Evolutionary conservation across 1,140 invertebrate species (phyloP).

Genomic region (Elymnias hypermnestra): DNA sequence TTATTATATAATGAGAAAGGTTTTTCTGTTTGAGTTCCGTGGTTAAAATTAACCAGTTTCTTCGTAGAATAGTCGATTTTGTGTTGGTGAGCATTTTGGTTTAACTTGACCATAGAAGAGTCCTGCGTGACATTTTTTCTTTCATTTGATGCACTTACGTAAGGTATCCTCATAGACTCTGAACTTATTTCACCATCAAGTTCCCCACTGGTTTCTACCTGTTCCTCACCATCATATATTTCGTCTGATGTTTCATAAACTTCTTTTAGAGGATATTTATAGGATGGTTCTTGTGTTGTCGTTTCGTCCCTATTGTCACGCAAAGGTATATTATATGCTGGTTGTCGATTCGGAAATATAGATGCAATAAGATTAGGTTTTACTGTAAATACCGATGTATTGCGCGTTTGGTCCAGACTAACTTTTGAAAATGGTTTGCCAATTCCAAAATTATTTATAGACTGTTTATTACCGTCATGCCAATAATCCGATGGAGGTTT

Average conservation of each 20-base stretch:
- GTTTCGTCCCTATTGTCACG: conserved; percentile 58
- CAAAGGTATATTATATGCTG: conserved; percentile 65
- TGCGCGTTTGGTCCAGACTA: conserved; percentile 28
- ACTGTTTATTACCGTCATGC: conserved; percentile 32
- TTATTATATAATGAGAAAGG: conserved; percentile 60
- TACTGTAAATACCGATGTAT: conserved; percentile 29
- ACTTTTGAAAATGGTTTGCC: conserved; percentile 58
- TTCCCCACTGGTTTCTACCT: conserved; percentile 38
- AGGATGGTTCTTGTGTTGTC: conserved; percentile 28
- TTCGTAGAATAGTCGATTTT: conserved; percentile 7
- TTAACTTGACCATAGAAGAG: conserved; percentile 10
- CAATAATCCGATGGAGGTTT: conserved; percentile 47
- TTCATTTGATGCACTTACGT: conserved; percentile 48
- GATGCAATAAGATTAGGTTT: conserved; percentile 57
- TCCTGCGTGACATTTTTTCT: conserved; percentile 26
- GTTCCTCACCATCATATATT: conserved; percentile 63
- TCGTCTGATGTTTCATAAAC: conserved; percentile 65
- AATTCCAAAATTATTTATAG: conserved; percentile 43
- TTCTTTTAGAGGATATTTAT: conserved; percentile 37
- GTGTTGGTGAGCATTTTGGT: conserved; percentile 3
- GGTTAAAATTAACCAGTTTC: conserved; percentile 44
- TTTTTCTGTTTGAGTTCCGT: conserved; percentile 71
- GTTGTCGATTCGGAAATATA: conserved; percentile 50
- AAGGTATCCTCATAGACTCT: conserved; percentile 67
- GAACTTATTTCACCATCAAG: conserved; percentile 61